These are phyloP conservation scores for Steinernema hermaphroditum DNA, from an alignment of 2,888 invertebrate species.

Conservation along the genomic window DNA sequence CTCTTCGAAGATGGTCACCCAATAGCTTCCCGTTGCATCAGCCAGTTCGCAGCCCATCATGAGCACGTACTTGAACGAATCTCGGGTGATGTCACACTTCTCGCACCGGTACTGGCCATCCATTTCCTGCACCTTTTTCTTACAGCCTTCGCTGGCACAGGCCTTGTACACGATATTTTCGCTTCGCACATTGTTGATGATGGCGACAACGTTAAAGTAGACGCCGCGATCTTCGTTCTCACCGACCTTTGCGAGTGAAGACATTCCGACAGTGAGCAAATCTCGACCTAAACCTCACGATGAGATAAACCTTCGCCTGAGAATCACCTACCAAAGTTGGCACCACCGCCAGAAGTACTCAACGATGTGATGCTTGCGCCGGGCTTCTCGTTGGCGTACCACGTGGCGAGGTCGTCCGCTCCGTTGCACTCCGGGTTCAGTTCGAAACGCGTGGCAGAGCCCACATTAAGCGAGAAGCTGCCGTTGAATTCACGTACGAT, in stretches of 20 bases:
- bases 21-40: conserved; percentile 84
- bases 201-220: conserved; percentile 79
- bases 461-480: conserved; percentile 66
- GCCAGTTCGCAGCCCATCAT: conserved; percentile 73
- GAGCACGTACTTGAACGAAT: conserved; percentile 75
- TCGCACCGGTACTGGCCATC: conserved; percentile 91
- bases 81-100: conserved; percentile 84
- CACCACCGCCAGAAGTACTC: conserved; percentile 34
- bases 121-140: conserved; percentile 89
- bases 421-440: conserved; percentile 87
- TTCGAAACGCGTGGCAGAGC: conserved; percentile 70
- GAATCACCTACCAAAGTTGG: neutral
- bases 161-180: conserved; percentile 85
- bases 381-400: conserved; percentile 77
- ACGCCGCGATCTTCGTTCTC: conserved; percentile 71
- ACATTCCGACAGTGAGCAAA: conserved; percentile 46
- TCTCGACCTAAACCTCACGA: conserved; percentile 44
- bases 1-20: conserved; percentile 85
- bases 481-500: conserved; percentile 85
- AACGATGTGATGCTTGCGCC: conserved; percentile 43
- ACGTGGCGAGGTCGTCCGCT: conserved; percentile 82
- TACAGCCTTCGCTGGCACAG: conserved; percentile 85
- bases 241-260: conserved; percentile 45
- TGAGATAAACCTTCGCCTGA: neutral
- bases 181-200: conserved; percentile 77